These are phyloP conservation scores for Anableps anableps DNA, from an alignment of 2,797 vertebrate species.

Conservation along the genomic window DNA sequence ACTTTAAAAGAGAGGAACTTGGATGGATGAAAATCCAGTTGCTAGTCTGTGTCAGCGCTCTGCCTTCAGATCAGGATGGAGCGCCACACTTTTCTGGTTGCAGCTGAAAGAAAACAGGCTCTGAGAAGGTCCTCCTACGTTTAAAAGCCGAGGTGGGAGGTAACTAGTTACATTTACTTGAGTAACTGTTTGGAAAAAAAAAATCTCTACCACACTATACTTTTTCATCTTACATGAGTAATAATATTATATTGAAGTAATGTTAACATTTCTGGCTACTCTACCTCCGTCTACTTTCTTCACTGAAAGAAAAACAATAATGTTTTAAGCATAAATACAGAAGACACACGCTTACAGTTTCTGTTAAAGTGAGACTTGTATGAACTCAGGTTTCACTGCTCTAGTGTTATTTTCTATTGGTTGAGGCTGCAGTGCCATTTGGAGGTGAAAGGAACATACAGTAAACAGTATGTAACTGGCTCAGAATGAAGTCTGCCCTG, in stretches of 20 bases:
- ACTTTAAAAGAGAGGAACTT: background rate
- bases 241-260: background rate
- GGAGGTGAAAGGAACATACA: too few species aligned
- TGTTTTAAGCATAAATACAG: background rate
- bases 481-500: too few species aligned
- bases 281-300: background rate
- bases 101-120: background rate
- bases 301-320: background rate
- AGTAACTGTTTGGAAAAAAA: background rate
- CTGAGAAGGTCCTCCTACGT: background rate
- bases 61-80: background rate
- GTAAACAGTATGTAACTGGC: too few species aligned
- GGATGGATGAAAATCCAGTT: background rate
- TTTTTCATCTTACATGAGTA: background rate
- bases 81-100: background rate
- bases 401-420: too few species aligned
- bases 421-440: too few species aligned
- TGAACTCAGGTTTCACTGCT: too few species aligned
- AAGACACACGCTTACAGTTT: background rate
- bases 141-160: background rate
- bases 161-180: background rate
- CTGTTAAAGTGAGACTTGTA: background rate
- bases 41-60: background rate
- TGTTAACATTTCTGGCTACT: background rate
- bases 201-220: background rate